Conservation (phyloP, 2,797 vertebrate genomes). For the Eidolon dupreanum region DNA sequence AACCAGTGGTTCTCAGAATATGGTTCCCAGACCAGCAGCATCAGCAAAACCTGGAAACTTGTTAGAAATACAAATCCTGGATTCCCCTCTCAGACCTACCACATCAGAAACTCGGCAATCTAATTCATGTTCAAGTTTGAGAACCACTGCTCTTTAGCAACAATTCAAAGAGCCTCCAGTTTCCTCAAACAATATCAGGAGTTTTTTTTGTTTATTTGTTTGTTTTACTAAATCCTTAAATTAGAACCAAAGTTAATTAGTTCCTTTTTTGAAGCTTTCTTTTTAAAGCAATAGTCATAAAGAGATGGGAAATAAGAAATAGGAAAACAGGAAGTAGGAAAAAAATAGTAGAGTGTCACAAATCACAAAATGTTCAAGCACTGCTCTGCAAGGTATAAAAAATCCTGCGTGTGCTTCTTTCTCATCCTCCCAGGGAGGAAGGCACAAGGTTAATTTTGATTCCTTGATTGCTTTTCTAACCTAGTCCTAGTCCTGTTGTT, state of each 20-base stretch:
- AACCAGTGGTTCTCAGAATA: background rate
- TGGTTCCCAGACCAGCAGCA: background rate
- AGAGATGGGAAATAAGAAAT: background rate
- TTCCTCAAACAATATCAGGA: background rate
- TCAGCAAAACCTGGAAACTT: background rate
- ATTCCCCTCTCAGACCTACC: background rate
- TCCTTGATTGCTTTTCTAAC: constrained; percentile 54
- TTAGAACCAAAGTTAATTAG: background rate
- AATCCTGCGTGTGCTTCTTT: background rate
- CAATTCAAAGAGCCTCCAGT: background rate
- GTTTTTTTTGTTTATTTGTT: too few relatives aligned
- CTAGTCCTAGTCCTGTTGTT: background rate
- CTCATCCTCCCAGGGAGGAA: background rate
- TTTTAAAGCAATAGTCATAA: background rate
- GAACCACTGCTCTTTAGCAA: background rate
- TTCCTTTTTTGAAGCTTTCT: background rate
- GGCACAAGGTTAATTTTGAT: constrained; percentile 34
- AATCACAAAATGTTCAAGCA: background rate
- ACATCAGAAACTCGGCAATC: background rate
- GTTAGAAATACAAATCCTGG: background rate
- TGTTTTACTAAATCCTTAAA: background rate
- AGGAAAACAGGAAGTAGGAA: background rate
- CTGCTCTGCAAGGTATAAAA: background rate
- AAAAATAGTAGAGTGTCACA: background rate
- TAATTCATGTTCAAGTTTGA: background rate